Percentiles rank a stretch among this genome's conserved stretches.
These are phyloP conservation scores for Tetragonula carbonaria DNA, from an alignment of 2,888 invertebrate species.

Conservation along the genomic window DNA sequence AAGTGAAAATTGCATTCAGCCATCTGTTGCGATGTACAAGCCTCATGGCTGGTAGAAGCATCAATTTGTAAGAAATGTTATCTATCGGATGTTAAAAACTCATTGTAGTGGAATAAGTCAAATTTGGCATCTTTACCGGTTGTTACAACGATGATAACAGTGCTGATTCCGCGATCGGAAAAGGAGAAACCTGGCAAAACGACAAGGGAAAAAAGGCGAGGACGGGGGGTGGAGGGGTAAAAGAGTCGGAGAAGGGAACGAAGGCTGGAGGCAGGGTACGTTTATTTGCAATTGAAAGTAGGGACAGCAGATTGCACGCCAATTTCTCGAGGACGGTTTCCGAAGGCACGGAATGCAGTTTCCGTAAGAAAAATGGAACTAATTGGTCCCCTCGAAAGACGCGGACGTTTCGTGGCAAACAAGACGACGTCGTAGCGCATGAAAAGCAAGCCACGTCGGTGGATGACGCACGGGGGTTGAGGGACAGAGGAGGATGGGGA, in stretches of 20 bases:
- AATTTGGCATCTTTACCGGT: background rate
- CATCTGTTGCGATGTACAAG: too few species aligned
- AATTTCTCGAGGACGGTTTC: slow-evolving; percentile 38
- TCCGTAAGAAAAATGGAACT: slow-evolving; percentile 81
- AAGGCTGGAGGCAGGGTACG: background rate
- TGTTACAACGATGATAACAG: background rate
- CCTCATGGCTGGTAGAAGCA: too few species aligned
- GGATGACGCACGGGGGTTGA: slow-evolving; percentile 44
- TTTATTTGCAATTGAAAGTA: slow-evolving; percentile 35
- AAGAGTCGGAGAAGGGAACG: background rate
- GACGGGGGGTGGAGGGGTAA: background rate
- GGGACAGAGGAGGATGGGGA: slow-evolving; percentile 41
- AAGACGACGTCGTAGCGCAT: slow-evolving; percentile 67
- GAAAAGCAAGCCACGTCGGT: slow-evolving; percentile 48
- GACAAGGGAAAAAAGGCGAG: background rate
- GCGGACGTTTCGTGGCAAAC: slow-evolving; percentile 79
- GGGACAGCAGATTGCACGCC: slow-evolving; percentile 32
- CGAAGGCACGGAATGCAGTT: slow-evolving; percentile 58
- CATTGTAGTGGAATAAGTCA: background rate
- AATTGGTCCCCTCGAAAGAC: slow-evolving; percentile 82
- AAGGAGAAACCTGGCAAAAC: background rate
- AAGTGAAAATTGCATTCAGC: too few species aligned
- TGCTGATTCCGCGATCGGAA: background rate
- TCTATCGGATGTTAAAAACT: too few species aligned
- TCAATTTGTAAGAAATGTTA: too few species aligned